Evolutionary conservation across 2,888 invertebrate genomes (phyloP), one percentile per base, ranked within the genome.

Genomic region (Cosmia trapezina): DNA sequence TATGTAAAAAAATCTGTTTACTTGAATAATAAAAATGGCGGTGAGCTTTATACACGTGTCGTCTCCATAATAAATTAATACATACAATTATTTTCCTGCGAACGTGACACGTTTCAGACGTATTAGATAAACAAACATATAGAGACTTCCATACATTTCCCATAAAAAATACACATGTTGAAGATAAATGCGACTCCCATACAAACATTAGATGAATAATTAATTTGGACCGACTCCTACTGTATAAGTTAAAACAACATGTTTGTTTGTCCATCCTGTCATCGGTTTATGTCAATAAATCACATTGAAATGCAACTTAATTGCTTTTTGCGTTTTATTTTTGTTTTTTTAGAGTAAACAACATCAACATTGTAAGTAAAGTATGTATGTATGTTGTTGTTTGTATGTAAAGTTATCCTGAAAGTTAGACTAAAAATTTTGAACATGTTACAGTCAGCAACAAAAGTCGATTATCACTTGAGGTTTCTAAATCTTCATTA

Each of bases 41-140:
- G 74, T 66, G 28, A 68, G 80, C 78, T 83, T 86, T 84, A 84
- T 86, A 78, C 85, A 85, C 76, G 73, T 84, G 82, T 77, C 76
- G 71, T 82, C 77, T 78, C 73, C 73, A 85, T 83, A 73, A n/a
- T n/a, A n/a, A n/a, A 82, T 86, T 84, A 88, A 88, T 87, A 84
- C 80, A 87, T 88, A 87, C 6, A 37, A 37, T 37, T 88, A 88
- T 90, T 89, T 88, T 84, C 81, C 80, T 72, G 71, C 83, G 88
- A 91, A 89, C 91, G 89, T 92, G 91, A 91, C 85, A 63, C 62
- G 91, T 92, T 92, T 91, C 86, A 91, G 89, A 70, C 84, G 75
- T 78, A 12, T 51, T 51, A 82, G 76, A 84, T 81, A 70, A 75
- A 83, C 70, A 86, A 86, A 89, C 88, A 88, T 87, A 84, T 83